Conservation (phyloP, 2,113 vertebrate species). For the Centropristis striata region DNA sequence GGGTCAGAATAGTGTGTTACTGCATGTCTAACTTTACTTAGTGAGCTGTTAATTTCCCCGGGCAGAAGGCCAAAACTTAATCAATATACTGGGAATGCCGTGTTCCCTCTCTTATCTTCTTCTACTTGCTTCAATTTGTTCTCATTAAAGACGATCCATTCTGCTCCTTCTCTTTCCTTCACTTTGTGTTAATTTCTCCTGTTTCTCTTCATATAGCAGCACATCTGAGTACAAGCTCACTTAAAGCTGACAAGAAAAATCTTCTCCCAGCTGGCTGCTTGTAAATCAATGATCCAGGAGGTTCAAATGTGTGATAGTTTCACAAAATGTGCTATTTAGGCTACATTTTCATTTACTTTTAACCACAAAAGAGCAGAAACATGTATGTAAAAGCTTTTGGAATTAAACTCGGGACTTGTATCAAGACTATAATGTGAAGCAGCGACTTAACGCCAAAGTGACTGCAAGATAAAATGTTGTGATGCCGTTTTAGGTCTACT, state of each 20-base stretch:
- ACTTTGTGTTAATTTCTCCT: slow-evolving; percentile 21
- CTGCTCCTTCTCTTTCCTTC: slow-evolving; percentile 10
- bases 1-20: slow-evolving; percentile 3
- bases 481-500: slow-evolving; percentile 78
- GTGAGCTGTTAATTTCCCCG: slow-evolving; percentile 52
- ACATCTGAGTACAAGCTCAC: neutral
- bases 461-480: neutral
- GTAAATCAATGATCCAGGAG: neutral
- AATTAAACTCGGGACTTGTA: neutral
- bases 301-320: no score
- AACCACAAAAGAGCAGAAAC: no score
- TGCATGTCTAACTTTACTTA: slow-evolving; percentile 25
- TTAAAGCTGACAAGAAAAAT: neutral
- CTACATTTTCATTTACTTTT: neutral
- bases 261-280: neutral
- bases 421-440: neutral
- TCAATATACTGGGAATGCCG: slow-evolving; percentile 58
- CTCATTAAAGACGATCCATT: slow-evolving; percentile 61
- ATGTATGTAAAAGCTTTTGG: no score
- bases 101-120: slow-evolving; percentile 34
- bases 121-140: slow-evolving; percentile 59
- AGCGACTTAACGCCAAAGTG: neutral
- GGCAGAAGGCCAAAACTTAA: slow-evolving; percentile 45
- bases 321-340: no score
- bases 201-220: slow-evolving; percentile 4